Percentiles rank a stretch among this genome's conserved stretches.
Conservation (phyloP, 1,140 invertebrate species). For the Drosophila navojoa region DNA sequence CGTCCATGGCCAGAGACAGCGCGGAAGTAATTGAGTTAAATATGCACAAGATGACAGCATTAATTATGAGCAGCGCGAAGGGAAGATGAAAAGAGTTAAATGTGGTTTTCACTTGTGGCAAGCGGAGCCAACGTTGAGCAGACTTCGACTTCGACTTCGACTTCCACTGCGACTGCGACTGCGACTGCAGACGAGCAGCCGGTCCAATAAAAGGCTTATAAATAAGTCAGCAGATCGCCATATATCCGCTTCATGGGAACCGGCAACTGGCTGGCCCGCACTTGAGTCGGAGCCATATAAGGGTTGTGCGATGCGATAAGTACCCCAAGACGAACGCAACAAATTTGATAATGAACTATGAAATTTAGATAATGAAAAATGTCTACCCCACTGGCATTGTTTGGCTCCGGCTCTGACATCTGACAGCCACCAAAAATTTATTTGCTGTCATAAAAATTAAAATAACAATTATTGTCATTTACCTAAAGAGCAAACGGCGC, state of each 20-base stretch:
- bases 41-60: conserved; percentile 82
- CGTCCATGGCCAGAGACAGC: conserved; percentile 57
- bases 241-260: conserved; percentile 67
- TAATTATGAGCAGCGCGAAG: conserved; percentile 66
- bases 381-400: conserved; percentile 24
- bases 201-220: conserved; percentile 51
- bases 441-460: conserved; percentile 81
- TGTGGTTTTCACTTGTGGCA: conserved; percentile 69
- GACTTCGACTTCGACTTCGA: too few relatives aligned
- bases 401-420: conserved; percentile 33
- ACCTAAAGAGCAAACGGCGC: conserved; percentile 27
- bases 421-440: conserved; percentile 61
- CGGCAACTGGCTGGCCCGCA: conserved; percentile 23
- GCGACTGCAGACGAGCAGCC: conserved; percentile 25
- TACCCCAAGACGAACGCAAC: conserved; percentile 67
- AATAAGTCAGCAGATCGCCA: conserved; percentile 57
- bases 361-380: conserved; percentile 58
- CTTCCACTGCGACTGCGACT: background rate
- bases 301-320: conserved; percentile 49
- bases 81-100: conserved; percentile 65
- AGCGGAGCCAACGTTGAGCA: conserved; percentile 33
- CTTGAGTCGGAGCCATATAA: conserved; percentile 8
- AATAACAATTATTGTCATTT: conserved; percentile 79
- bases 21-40: conserved; percentile 82
- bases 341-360: conserved; percentile 81